Evolutionary conservation across 2,797 vertebrate species (phyloP).

Genomic region (Lacerta bilineata): DNA sequence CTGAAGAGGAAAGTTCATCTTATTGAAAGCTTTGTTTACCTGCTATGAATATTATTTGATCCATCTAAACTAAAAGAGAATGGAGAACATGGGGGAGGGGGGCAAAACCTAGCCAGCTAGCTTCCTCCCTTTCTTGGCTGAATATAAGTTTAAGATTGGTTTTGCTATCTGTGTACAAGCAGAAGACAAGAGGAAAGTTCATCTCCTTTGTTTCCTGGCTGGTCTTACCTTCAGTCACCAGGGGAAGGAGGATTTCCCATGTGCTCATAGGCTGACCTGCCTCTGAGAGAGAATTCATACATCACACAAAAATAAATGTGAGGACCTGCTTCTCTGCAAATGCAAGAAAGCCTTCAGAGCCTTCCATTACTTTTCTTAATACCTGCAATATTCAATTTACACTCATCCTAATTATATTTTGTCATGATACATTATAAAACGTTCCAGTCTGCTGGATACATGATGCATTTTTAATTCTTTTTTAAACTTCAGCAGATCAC

Average conservation of each 20-base stretch:
- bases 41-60: no score
- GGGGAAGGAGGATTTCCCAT: background rate
- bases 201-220: background rate
- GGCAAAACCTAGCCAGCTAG: no score
- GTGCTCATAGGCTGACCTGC: background rate
- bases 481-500: slow-evolving; percentile 3
- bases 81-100: no score
- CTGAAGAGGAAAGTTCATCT: no score
- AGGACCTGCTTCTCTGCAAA: background rate
- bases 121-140: no score
- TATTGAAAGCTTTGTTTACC: no score
- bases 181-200: background rate
- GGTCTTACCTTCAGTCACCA: background rate
- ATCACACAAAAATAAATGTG: background rate
- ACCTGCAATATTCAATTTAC: slow-evolving; percentile 17
- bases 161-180: background rate
- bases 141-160: background rate
- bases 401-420: background rate
- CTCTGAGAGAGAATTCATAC: slow-evolving; percentile 23
- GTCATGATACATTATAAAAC: slow-evolving; percentile 9
- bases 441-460: background rate
- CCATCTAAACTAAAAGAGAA: no score
- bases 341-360: background rate
- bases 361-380: background rate
- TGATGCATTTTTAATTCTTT: background rate